Percentiles rank a stretch among this genome's conserved stretches.
Conservation (phyloP, 2,113 vertebrate species). For the Brienomyrus longianalis region DNA sequence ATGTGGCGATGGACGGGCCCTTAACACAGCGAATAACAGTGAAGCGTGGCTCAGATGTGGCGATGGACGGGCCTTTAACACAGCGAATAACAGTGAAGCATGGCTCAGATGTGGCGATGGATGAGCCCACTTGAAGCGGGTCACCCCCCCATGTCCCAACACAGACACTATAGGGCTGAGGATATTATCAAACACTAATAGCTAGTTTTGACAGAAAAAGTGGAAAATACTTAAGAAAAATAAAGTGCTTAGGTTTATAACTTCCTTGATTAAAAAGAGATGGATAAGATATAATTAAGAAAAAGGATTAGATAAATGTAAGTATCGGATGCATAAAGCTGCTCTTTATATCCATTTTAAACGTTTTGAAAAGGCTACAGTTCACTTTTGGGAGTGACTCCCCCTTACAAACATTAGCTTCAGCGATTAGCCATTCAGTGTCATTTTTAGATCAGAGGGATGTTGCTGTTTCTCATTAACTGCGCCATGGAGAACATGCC, state of each 20-base stretch:
- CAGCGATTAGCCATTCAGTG: background rate
- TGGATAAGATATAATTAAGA: background rate
- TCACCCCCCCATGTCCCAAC: background rate
- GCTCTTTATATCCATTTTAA: background rate
- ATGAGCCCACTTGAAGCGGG: background rate
- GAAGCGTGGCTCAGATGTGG: too few species aligned
- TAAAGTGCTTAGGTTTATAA: background rate
- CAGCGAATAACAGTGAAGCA: too few species aligned
- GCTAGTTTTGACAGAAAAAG: background rate
- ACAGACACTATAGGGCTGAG: background rate
- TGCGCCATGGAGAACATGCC: background rate
- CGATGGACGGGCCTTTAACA: background rate
- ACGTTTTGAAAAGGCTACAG: background rate
- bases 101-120: background rate
- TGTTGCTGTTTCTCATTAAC: background rate
- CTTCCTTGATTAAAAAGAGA: background rate
- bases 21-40: too few species aligned
- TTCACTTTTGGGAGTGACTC: background rate
- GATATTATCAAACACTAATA: background rate
- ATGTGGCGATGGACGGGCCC: too few species aligned
- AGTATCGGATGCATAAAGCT: background rate
- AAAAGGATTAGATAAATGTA: background rate
- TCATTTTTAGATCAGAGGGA: background rate
- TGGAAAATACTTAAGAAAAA: background rate
- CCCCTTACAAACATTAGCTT: background rate